A percentile compares a stretch with the other conserved stretches of the same genome.
Evolutionary conservation across 2,113 vertebrate genomes (phyloP).

Genomic region (Rhynchopsitta pachyrhyncha): DNA sequence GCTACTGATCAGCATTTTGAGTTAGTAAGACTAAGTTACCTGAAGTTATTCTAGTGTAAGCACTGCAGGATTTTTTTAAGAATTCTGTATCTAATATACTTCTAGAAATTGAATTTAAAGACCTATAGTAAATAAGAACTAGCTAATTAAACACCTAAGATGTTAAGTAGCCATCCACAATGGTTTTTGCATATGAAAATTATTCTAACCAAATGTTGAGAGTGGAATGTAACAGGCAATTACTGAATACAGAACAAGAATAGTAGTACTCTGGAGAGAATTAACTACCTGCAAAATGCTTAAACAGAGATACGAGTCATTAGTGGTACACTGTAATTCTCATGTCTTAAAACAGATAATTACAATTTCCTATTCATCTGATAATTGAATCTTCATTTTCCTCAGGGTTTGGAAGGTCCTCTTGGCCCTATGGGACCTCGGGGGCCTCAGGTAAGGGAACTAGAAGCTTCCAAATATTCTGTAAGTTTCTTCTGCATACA

Average conservation of each 20-base stretch:
- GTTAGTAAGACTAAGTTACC: background rate
- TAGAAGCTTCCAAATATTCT: background rate
- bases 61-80: background rate
- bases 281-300: background rate
- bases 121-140: background rate
- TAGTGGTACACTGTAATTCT: background rate
- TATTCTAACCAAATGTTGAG: background rate
- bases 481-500: background rate
- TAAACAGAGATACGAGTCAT: background rate
- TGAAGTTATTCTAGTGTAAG: background rate
- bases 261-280: background rate
- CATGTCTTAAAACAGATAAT: background rate
- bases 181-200: background rate
- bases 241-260: background rate
- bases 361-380: background rate
- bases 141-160: background rate
- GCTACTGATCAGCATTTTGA: background rate
- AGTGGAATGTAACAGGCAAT: background rate
- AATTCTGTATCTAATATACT: background rate
- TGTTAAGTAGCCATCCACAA: background rate
- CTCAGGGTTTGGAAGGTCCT: conserved; percentile 53
- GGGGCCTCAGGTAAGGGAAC: conserved; percentile 78
- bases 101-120: background rate
- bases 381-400: background rate
- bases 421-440: conserved; percentile 75